phyloP scores from a whole-genome alignment of 92 coral and sea anemone genomes.

The Epizoanthus ramosus region DNA sequence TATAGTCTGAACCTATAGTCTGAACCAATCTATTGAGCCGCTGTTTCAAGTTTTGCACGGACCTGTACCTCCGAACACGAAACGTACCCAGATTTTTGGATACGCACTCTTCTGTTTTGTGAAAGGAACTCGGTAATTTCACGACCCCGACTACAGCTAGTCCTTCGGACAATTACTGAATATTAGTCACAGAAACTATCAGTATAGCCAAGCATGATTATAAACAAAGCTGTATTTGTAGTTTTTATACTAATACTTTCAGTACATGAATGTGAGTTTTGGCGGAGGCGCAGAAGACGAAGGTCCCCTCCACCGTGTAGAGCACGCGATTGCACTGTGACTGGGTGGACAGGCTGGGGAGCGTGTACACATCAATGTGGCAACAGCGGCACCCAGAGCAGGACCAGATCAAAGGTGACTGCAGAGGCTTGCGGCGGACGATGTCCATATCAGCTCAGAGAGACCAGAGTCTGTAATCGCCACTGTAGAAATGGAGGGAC shows the following conservation, averaged over 20 bases:
- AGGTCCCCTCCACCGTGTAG: conserved; percentile 66
- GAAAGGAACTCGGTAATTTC: background rate
- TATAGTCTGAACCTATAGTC: too few species aligned
- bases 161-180: too few species aligned
- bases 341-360: conserved; percentile 72
- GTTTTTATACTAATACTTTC: conserved; percentile 23
- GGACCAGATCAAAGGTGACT: conserved; percentile 53
- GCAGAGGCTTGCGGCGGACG: conserved; percentile 67
- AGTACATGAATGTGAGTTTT: conserved; percentile 27
- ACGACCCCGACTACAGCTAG: too few species aligned
- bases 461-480: conserved; percentile 66
- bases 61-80: too few species aligned
- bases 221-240: conserved; percentile 8
- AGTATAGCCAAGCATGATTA: background rate
- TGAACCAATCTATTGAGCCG: too few species aligned
- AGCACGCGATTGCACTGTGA: conserved; percentile 66
- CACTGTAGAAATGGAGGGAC: conserved; percentile 66
- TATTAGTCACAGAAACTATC: background rate
- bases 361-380: conserved; percentile 70
- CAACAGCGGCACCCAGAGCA: conserved; percentile 57
- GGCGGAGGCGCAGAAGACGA: conserved; percentile 63
- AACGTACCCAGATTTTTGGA: background rate
- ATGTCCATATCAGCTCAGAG: conserved; percentile 57
- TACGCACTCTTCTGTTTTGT: background rate
- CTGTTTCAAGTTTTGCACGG: background rate